Base-by-base conservation (phyloP, 1,140 invertebrate species). In the Akabosia matsudoensis region DNA sequence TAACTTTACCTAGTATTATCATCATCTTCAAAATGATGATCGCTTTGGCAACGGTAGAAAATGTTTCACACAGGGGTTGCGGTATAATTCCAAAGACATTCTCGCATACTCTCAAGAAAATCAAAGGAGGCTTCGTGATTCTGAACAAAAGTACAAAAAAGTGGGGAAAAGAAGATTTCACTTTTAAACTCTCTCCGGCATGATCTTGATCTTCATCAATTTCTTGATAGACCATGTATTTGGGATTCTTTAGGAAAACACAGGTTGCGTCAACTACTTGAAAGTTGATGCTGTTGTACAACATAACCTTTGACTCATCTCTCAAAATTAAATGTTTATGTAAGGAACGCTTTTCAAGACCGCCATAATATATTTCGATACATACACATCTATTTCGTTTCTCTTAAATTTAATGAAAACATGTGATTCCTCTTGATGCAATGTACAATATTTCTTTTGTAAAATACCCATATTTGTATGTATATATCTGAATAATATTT, bases 91-190 rank as follows among this genome's bases (percentile, higher is more conserved):
- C n/a, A n/a, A n/a, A n/a, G n/a, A n/a, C n/a, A n/a, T n/a, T n/a
- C n/a, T n/a, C n/a, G n/a, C n/a, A n/a, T n/a, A n/a, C n/a, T n/a
- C n/a, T n/a, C n/a, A n/a, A n/a, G n/a, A n/a, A 67, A 67, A 67
- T 67, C 61, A 67, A 67, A 67, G 61, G 26, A 30, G 31, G 61
- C 31, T 67, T 67, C 18, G 18, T 67, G 28, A 30, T 67, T 67
- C 37, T 45, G 37, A 45, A 45, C 37, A 45, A 18, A 45, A 45
- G 7, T 7, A n/a, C n/a, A 45, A 45, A 45, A 45, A 45, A 10
- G 7, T 45, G 18, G 7, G 18, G 37, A 61, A 22, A 24, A 61
- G 24, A 67, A 67, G 24, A 67, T 67, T 67, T 67, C 28, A 67
- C 61, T 67, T 67, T 67, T 31, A 67, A 67, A 67, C 61, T 30